These are phyloP conservation scores for Leucoraja erinaceus DNA, from an alignment of 2,113 vertebrate species.

Conservation along the genomic window DNA sequence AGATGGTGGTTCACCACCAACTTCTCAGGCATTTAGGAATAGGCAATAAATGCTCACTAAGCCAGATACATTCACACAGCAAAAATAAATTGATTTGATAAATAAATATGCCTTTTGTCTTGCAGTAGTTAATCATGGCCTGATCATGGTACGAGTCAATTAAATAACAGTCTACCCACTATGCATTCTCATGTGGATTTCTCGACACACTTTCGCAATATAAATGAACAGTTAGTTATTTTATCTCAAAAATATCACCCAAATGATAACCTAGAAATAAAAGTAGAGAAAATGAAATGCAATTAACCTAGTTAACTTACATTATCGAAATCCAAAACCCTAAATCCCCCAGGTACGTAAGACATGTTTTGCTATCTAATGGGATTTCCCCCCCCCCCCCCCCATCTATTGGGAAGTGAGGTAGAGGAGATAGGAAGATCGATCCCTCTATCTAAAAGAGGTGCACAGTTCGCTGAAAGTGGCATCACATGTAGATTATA, in stretches of 20 bases:
- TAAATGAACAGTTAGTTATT: conserved; percentile 18
- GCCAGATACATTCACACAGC: too few relatives aligned
- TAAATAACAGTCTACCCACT: background rate
- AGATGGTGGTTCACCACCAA: too few relatives aligned
- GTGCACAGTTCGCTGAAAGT: too few relatives aligned
- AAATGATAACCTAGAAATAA: conserved; percentile 10
- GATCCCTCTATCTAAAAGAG: too few relatives aligned
- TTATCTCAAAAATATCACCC: background rate
- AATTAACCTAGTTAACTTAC: conserved; percentile 6
- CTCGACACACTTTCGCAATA: conserved; percentile 15
- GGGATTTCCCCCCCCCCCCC: too few relatives aligned
- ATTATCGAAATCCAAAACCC: background rate
- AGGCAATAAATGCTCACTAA: too few relatives aligned
- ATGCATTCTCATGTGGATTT: conserved; percentile 3
- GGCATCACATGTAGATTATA: too few relatives aligned
- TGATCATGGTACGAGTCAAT: background rate
- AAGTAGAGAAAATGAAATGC: background rate
- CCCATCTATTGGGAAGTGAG: too few relatives aligned
- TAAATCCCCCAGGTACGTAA: background rate
- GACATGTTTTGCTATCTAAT: background rate
- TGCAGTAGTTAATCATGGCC: background rate
- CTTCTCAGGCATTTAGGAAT: too few relatives aligned
- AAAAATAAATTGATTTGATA: background rate
- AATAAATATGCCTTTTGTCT: background rate
- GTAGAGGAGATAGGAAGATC: too few relatives aligned